Percentiles rank a stretch among this genome's conserved stretches.
phyloP scores from a whole-genome alignment of 2,888 invertebrate genomes.

The Polyploca ridens region DNA sequence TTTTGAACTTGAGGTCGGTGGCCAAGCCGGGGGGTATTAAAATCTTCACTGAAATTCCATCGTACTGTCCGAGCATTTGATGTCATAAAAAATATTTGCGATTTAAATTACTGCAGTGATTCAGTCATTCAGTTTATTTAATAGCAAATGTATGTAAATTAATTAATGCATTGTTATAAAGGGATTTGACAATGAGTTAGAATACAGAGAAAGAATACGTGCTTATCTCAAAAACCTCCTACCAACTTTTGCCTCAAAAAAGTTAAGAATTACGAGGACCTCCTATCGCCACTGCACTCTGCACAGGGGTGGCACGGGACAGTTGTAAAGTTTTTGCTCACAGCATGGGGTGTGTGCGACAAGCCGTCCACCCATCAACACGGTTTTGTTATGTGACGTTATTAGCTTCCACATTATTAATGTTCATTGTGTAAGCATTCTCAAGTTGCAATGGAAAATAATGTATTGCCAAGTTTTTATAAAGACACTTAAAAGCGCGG shows the following conservation, averaged over 20 bases:
- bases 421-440: constrained; percentile 21
- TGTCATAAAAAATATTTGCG: no score
- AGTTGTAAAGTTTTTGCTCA: constrained; percentile 27
- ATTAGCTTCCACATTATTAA: constrained; percentile 30
- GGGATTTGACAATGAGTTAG: no score
- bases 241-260: not conserved
- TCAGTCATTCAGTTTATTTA: no score
- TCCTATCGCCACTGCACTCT: not conserved
- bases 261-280: not conserved
- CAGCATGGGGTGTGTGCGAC: constrained; percentile 41
- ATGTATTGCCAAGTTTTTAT: no score
- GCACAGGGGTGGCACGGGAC: constrained; percentile 17
- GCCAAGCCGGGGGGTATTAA: no score
- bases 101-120: no score
- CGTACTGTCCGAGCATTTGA: no score
- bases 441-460: not conserved
- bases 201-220: not conserved
- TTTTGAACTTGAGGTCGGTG: no score
- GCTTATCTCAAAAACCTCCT: not conserved
- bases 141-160: no score
- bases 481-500: no score
- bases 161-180: no score
- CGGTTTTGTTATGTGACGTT: constrained; percentile 49
- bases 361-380: constrained; percentile 43
- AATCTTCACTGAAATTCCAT: no score